Conservation (phyloP, 1,140 invertebrate species). For the Drosophila bocki region DNA sequence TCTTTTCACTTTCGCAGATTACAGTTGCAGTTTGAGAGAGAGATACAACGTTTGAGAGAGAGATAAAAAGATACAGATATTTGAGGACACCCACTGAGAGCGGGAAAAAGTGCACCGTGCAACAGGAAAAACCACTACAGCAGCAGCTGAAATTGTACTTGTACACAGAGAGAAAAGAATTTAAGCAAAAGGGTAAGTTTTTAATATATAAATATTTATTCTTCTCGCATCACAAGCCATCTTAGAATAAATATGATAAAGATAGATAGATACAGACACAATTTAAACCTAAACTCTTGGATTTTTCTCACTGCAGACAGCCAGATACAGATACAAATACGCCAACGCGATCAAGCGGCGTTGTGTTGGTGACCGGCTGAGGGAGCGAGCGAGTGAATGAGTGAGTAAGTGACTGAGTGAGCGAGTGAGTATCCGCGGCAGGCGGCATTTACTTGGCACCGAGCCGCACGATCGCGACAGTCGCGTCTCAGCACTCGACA, state of each 20-base stretch:
- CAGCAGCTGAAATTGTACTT: background rate
- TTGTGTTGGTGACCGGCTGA: slow-evolving; percentile 4
- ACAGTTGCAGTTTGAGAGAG: slow-evolving; percentile 6
- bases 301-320: slow-evolving; percentile 6
- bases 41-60: too few relatives aligned
- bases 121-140: background rate
- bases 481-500: slow-evolving; percentile 73
- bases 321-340: slow-evolving; percentile 1
- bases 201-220: background rate
- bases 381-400: background rate
- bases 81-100: slow-evolving; percentile 4
- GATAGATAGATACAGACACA: background rate
- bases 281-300: background rate
- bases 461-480: slow-evolving; percentile 50
- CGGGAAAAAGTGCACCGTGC: slow-evolving; percentile 13
- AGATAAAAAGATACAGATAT: background rate
- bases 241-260: background rate
- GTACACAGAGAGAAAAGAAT: background rate
- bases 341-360: slow-evolving; percentile 30
- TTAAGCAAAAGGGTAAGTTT: background rate
- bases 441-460: slow-evolving; percentile 47
- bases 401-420: background rate
- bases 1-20: slow-evolving; percentile 15
- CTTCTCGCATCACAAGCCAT: background rate
- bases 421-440: slow-evolving; percentile 17